Evolutionary conservation across 2,797 vertebrate genomes (phyloP).

Genomic region (Phalanger gymnotis): DNA sequence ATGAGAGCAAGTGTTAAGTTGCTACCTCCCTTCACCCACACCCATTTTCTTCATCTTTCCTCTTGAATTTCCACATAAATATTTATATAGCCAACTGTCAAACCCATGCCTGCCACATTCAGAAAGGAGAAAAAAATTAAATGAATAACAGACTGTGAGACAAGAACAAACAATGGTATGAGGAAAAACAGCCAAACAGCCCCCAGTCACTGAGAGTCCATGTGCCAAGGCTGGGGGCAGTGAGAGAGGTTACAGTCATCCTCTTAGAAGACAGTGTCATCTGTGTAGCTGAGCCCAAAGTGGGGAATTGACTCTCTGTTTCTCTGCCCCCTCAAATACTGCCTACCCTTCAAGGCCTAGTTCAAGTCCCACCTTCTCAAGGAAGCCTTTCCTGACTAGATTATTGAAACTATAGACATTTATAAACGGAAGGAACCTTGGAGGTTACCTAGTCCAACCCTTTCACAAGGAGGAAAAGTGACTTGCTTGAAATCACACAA

Average conservation of each 20-base stretch:
- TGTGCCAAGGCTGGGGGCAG: neutral
- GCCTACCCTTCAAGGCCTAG: neutral
- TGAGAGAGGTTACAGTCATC: neutral
- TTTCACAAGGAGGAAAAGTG: neutral
- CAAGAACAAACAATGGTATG: neutral
- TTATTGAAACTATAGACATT: neutral
- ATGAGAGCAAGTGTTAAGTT: slow-evolving; percentile 11
- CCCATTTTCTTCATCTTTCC: neutral
- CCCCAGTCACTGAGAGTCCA: neutral
- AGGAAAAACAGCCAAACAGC: neutral
- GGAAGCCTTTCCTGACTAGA: neutral
- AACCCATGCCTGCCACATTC: slow-evolving; percentile 24
- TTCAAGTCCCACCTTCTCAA: neutral
- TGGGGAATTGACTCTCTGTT: neutral
- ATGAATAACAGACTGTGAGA: neutral
- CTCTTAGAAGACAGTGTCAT: neutral
- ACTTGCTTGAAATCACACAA: neutral
- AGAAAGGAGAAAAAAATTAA: slow-evolving; percentile 8
- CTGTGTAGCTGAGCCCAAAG: neutral
- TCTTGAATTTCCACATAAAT: slow-evolving; percentile 7
- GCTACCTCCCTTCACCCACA: neutral
- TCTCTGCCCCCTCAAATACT: neutral
- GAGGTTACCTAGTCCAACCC: neutral
- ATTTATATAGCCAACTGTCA: slow-evolving; percentile 35
- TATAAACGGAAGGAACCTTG: neutral